Conservation (phyloP, 2,113 vertebrate species). For the Anolis sagrei region DNA sequence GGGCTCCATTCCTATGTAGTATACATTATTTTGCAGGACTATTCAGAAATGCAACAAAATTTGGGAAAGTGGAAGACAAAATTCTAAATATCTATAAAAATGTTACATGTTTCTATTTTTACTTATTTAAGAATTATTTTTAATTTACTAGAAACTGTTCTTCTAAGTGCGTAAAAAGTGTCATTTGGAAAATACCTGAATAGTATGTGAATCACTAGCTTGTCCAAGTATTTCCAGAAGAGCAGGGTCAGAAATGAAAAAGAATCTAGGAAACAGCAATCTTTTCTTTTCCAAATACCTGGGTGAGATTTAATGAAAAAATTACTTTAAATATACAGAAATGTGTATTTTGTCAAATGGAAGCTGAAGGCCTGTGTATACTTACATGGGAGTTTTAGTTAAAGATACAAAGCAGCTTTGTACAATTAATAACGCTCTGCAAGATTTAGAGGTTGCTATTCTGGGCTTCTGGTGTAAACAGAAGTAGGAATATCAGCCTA, state of each 20-base stretch:
- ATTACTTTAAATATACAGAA: constrained; percentile 7
- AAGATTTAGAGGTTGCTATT: background rate
- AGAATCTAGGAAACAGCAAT: constrained; percentile 82
- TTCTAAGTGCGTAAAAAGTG: background rate
- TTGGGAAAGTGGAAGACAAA: background rate
- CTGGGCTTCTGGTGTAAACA: background rate
- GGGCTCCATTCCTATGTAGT: too few species aligned
- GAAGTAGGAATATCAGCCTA: background rate
- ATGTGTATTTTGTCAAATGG: background rate
- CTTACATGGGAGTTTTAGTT: background rate
- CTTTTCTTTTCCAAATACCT: constrained; percentile 85
- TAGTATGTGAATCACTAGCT: constrained; percentile 84
- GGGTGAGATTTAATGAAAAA: constrained; percentile 46
- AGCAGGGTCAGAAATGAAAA: constrained; percentile 83
- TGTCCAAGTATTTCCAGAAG: constrained; percentile 85
- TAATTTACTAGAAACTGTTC: background rate
- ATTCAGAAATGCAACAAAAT: background rate
- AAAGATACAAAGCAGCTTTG: background rate
- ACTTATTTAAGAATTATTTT: background rate
- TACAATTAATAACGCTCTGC: background rate
- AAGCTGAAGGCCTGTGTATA: background rate
- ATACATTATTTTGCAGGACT: background rate
- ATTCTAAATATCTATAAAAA: background rate
- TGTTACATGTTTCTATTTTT: background rate
- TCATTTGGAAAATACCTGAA: constrained; percentile 73